Conservation (phyloP, 1,140 invertebrate species). For the Sinella curviseta region DNA sequence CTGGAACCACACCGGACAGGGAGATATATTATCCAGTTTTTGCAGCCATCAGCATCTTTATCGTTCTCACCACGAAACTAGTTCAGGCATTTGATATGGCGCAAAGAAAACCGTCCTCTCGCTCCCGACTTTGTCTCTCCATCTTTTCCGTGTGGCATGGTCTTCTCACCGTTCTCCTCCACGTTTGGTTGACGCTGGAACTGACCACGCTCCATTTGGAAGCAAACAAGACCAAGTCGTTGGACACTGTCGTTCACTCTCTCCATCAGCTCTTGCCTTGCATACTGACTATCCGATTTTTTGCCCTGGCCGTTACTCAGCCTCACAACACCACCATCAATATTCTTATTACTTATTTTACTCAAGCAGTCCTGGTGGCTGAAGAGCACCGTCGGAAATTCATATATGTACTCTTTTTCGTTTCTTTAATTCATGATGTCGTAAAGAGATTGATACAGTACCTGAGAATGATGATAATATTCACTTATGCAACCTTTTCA, state of each 20-base stretch:
- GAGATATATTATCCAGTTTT: constrained; percentile 11
- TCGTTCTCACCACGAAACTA: not conserved
- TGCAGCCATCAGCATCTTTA: not conserved
- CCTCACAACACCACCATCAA: constrained; percentile 39
- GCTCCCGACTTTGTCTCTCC: not conserved
- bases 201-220: not conserved
- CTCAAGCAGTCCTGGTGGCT: not conserved
- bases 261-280: constrained; percentile 33
- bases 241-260: constrained; percentile 11
- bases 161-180: constrained; percentile 27
- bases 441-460: constrained; percentile 4
- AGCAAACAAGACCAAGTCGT: not conserved
- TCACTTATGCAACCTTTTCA: constrained; percentile 27
- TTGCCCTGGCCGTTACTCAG: constrained; percentile 28
- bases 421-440: not conserved
- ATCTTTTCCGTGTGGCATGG: constrained; percentile 31
- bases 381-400: not conserved
- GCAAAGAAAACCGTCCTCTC: not conserved
- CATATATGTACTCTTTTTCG: not conserved
- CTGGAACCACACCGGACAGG: not conserved
- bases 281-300: constrained; percentile 42
- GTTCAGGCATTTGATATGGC: not conserved
- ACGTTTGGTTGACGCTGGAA: constrained; percentile 35
- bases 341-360: constrained; percentile 20
- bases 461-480: constrained; percentile 31